Evolutionary conservation across 2,888 invertebrate species (phyloP), one percentile per base, ranked within the genome.

Genomic region (Octodonta nipae): DNA sequence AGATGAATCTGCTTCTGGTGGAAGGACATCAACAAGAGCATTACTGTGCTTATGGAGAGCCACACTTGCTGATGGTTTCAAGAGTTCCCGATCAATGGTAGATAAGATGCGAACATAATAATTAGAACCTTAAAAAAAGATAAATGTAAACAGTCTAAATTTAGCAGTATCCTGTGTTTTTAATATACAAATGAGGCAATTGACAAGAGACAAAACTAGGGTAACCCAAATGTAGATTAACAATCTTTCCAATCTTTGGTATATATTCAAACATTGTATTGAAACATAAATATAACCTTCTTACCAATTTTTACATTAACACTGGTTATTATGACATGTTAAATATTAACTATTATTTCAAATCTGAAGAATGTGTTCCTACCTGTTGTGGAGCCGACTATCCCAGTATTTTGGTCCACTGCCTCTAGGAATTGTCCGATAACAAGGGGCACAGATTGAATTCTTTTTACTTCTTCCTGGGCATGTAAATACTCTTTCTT

Each of bases 401-500:
- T 98, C 38, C 96, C 98, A 43, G 95, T 95, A 56, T 98, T 95
- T 60, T 93, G 96, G 64, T 99, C 98, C 20, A 99, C 95, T 38
- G 98, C 96, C 67, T 98, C 98, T 45, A 99, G 69, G 62, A 98
- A 98, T 63, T 98, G 98, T 2, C 98, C 98, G 58, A 98, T 98
- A 1, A 98, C 96, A 32, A 98, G 69, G 2, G 98, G 98, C 13
- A 98, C 98, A 40, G 95, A 95, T 58, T 98, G 96, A 54, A 99
- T 99, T 26, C 96, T 76, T 60, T 98, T 98, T 1, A 98, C 96
- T 67, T 91, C 87, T 55, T 88, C 87, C 55, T 98, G 96, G 1
- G 98, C 98, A 64, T 98, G 98, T 2, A 98, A 69, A 62, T 96
- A 93, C 61, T 98, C 98, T 52, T 98, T 98, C 60, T 96, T 96